These are phyloP conservation scores for Heteromormyrus szaboi DNA, from an alignment of 2,797 vertebrate genomes.

Conservation along the genomic window DNA sequence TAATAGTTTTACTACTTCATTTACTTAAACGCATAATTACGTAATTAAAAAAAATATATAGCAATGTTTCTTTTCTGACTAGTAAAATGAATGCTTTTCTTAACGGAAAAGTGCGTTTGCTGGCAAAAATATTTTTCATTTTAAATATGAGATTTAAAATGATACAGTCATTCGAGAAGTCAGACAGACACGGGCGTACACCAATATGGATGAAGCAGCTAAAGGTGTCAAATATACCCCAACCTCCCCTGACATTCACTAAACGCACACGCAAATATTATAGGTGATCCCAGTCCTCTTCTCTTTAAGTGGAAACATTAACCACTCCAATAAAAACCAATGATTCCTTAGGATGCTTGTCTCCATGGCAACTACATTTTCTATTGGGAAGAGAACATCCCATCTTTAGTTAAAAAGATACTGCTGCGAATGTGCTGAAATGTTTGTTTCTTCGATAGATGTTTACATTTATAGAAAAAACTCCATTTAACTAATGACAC, in stretches of 20 bases:
- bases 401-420: not conserved
- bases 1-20: not conserved
- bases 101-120: not conserved
- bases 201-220: not conserved
- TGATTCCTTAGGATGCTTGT: not conserved
- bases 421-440: not conserved
- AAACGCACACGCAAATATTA: not conserved
- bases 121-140: not conserved
- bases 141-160: not conserved
- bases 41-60: too few relatives aligned
- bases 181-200: not conserved
- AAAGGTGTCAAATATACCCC: not conserved
- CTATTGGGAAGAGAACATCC: not conserved
- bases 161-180: not conserved
- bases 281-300: not conserved
- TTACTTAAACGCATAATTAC: not conserved
- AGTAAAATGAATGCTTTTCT: not conserved
- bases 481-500: not conserved
- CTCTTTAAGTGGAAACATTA: not conserved
- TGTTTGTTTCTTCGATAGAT: not conserved
- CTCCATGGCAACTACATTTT: constrained; percentile 7
- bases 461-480: not conserved
- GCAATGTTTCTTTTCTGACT: not conserved
- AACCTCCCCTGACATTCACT: not conserved
- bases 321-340: not conserved